Conservation (phyloP, 1,140 invertebrate genomes). For the Leguminivora glycinivorella region DNA sequence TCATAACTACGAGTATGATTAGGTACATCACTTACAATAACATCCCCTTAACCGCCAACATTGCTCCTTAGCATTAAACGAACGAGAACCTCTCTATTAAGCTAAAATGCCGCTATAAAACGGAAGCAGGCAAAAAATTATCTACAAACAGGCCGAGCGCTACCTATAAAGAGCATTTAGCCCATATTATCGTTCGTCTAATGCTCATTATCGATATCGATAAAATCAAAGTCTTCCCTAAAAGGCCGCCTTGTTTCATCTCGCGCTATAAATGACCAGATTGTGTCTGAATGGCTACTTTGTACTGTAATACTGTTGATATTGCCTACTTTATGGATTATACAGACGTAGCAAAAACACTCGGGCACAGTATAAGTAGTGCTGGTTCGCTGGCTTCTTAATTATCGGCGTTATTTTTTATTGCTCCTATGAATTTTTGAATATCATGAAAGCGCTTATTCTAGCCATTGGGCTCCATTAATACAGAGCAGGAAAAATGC, state of each 20-base stretch:
- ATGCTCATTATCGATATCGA: conserved; percentile 43
- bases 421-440: not conserved
- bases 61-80: not conserved
- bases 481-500: too few relatives aligned
- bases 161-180: conserved; percentile 1
- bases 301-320: conserved; percentile 64
- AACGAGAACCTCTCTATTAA: not conserved
- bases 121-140: not conserved
- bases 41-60: not conserved
- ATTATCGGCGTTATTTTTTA: conserved; percentile 29
- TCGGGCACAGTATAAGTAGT: conserved; percentile 28
- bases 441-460: not conserved
- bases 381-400: conserved; percentile 32
- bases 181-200: not conserved
- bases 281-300: conserved; percentile 69
- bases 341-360: conserved; percentile 58
- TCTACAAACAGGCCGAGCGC: conserved; percentile 7
- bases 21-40: not conserved
- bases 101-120: conserved; percentile 1
- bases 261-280: conserved; percentile 71
- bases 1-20: too few relatives aligned
- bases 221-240: conserved; percentile 50
- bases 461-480: not conserved
- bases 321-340: conserved; percentile 68
- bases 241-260: conserved; percentile 65